These are phyloP conservation scores for Delia radicum DNA, from an alignment of 1,140 invertebrate species.

Conservation along the genomic window DNA sequence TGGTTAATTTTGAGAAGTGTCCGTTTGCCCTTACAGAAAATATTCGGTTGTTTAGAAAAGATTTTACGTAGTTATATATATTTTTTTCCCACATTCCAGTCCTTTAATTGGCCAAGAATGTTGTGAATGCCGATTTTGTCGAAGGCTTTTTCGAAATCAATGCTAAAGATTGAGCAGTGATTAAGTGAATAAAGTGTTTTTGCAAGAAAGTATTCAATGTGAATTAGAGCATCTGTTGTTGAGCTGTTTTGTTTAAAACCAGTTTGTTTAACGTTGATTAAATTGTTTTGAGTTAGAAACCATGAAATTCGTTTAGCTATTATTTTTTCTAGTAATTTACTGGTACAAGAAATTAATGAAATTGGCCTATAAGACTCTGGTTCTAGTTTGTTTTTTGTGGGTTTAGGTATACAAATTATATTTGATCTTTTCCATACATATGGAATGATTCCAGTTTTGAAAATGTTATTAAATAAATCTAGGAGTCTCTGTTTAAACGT, in stretches of 20 bases:
- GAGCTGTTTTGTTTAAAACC: background rate
- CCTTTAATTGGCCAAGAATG: background rate
- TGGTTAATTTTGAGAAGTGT: background rate
- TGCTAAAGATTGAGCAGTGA: too few species aligned
- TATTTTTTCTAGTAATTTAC: conserved; percentile 18
- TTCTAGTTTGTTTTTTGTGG: too few species aligned
- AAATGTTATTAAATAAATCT: too few species aligned
- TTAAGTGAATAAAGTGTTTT: too few species aligned
- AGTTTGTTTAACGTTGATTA: background rate
- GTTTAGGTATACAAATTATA: too few species aligned
- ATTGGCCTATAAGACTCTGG: conserved; percentile 1
- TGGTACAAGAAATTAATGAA: conserved; percentile 12
- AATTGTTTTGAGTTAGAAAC: background rate
- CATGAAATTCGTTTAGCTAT: background rate
- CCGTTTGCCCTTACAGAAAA: background rate
- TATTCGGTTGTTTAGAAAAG: background rate
- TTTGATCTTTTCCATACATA: too few species aligned
- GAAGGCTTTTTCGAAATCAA: conserved; percentile 16
- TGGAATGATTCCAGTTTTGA: too few species aligned
- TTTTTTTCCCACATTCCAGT: background rate
- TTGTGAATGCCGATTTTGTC: background rate
- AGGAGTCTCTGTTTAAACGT: too few species aligned
- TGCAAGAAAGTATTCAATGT: background rate
- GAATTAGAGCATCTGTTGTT: background rate
- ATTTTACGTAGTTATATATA: background rate